A percentile compares a stretch with the other conserved stretches of the same genome.
These are phyloP conservation scores for Neomorphus geoffroyi DNA, from an alignment of 2,797 vertebrate species.

Conservation along the genomic window DNA sequence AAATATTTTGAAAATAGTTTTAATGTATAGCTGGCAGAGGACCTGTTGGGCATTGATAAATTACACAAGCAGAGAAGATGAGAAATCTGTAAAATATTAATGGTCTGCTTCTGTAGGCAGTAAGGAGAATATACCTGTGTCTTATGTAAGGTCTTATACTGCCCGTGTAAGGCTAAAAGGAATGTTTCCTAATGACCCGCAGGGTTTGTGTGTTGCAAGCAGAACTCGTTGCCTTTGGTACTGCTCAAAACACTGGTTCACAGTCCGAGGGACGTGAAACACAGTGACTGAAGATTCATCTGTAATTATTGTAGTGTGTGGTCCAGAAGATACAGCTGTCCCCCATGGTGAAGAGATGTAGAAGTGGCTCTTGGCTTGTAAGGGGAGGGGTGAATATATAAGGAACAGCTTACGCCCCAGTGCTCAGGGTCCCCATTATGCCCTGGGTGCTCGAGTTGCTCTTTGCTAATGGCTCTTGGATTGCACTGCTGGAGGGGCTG, in stretches of 20 bases:
- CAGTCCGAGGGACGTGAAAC: neutral
- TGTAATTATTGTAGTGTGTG: fast-evolving
- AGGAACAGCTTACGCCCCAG: neutral
- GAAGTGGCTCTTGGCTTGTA: neutral
- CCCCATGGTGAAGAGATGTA: neutral
- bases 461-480: neutral
- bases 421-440: fast-evolving
- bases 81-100: slow-evolving; percentile 99
- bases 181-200: neutral
- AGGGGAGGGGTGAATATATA: neutral
- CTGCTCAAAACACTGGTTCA: neutral
- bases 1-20: slow-evolving; percentile 99
- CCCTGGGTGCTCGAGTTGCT: neutral
- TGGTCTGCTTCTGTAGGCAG: slow-evolving; percentile 83
- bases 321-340: neutral
- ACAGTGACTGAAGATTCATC: neutral
- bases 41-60: slow-evolving; percentile 97
- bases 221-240: neutral
- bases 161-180: neutral
- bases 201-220: fast-evolving
- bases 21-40: slow-evolving; percentile 98
- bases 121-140: slow-evolving; percentile 85
- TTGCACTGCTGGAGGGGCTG: neutral
- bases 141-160: neutral
- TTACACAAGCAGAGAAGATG: slow-evolving; percentile 87